A percentile compares a stretch with the other conserved stretches of the same genome.
phyloP scores from a whole-genome alignment of 1,140 invertebrate genomes.

The Apis cerana region DNA sequence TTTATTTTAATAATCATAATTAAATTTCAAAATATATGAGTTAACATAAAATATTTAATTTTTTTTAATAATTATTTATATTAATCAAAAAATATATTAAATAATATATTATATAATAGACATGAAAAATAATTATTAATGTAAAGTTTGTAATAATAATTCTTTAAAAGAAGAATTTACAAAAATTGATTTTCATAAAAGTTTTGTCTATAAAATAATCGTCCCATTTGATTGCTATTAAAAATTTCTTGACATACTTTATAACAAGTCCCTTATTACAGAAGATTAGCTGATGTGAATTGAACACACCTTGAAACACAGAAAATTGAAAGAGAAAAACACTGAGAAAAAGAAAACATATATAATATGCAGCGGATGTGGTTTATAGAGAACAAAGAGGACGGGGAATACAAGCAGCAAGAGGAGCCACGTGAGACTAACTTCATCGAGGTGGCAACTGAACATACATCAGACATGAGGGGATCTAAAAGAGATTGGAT shows the following conservation, averaged over 20 bases:
- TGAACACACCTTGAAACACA: conserved; percentile 56
- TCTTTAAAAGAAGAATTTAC: neutral
- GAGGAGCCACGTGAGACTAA: conserved; percentile 43
- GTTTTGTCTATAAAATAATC: neutral
- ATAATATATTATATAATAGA: neutral
- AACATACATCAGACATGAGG: conserved; percentile 70
- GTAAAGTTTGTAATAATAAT: neutral
- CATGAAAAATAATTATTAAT: neutral
- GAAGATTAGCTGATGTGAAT: conserved; percentile 67
- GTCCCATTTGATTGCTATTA: neutral
- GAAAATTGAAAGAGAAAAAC: conserved; percentile 54
- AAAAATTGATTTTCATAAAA: neutral
- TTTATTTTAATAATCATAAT: neutral
- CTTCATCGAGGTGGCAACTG: conserved; percentile 50
- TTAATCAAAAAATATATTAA: neutral
- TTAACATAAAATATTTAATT: neutral
- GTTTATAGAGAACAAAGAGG: conserved; percentile 68
- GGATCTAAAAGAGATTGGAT: conserved; percentile 77
- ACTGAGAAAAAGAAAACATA: conserved; percentile 54
- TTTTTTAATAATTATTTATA: neutral
- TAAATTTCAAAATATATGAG: neutral
- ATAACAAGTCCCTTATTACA: conserved; percentile 65
- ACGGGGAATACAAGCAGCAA: conserved; percentile 48
- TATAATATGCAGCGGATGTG: conserved; percentile 68
- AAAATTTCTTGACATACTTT: conserved; percentile 10